Evolutionary conservation across 2,888 invertebrate species (phyloP).

Genomic region (Trisateles emortualis): DNA sequence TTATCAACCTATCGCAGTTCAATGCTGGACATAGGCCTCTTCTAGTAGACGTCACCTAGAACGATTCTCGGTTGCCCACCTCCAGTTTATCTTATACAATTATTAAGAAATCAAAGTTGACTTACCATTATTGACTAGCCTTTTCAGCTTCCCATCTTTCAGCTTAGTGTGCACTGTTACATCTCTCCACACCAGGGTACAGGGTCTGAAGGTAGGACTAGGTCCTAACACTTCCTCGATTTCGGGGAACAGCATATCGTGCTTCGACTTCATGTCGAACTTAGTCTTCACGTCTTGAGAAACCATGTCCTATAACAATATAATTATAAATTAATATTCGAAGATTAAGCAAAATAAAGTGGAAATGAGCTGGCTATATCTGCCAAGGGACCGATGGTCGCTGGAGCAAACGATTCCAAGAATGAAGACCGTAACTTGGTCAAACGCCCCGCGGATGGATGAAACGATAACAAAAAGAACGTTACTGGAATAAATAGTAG

Average conservation of each 20-base stretch:
- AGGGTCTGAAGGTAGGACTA: constrained; percentile 86
- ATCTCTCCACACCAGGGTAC: constrained; percentile 93
- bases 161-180: constrained; percentile 90
- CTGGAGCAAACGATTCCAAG: too few relatives aligned
- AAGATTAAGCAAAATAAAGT: neutral
- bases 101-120: too few relatives aligned
- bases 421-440: too few relatives aligned
- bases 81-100: neutral
- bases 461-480: too few relatives aligned
- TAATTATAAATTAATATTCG: neutral
- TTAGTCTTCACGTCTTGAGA: constrained; percentile 50
- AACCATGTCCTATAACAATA: constrained; percentile 56
- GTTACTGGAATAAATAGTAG: too few relatives aligned
- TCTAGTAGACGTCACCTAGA: too few relatives aligned
- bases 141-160: constrained; percentile 86
- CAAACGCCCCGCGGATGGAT: too few relatives aligned
- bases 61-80: too few relatives aligned
- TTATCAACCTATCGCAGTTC: too few relatives aligned
- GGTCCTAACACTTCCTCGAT: constrained; percentile 84
- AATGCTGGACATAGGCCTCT: too few relatives aligned
- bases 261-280: constrained; percentile 48
- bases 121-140: constrained; percentile 92
- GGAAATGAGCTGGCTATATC: too few relatives aligned
- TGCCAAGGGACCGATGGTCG: too few relatives aligned
- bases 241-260: constrained; percentile 67